These are phyloP conservation scores for Pseudomugil gertrudae DNA, from an alignment of 2,797 vertebrate species.

Conservation along the genomic window DNA sequence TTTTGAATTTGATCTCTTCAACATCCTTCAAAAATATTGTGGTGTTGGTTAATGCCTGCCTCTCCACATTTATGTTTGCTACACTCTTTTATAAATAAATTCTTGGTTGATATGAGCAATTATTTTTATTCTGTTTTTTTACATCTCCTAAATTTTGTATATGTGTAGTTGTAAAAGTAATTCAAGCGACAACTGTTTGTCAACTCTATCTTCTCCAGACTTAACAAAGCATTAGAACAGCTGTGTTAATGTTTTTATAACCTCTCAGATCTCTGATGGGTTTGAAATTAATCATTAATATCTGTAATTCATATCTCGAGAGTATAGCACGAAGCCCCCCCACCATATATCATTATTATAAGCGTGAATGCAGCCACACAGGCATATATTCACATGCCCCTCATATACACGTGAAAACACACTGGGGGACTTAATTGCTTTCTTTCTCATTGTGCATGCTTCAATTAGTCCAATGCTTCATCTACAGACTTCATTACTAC, in stretches of 20 bases:
- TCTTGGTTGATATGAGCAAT: too few species aligned
- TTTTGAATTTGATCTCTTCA: too few species aligned
- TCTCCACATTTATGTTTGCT: too few species aligned
- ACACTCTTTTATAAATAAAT: too few species aligned
- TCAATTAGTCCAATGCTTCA: conserved; percentile 77
- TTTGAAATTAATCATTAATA: conserved; percentile 71
- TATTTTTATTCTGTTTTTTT: too few species aligned
- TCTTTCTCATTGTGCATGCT: conserved; percentile 67
- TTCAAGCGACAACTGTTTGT: not conserved
- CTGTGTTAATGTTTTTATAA: conserved; percentile 28
- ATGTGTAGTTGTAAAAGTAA: too few species aligned
- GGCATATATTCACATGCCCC: conserved; percentile 29
- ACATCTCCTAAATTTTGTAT: too few species aligned
- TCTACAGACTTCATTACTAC: conserved; percentile 78
- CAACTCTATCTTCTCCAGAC: not conserved
- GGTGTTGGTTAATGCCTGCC: too few species aligned
- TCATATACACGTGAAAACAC: conserved; percentile 40
- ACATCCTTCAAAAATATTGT: too few species aligned
- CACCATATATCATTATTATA: conserved; percentile 56
- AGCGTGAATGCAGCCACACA: conserved; percentile 23
- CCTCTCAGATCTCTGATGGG: conserved; percentile 44
- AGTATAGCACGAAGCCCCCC: conserved; percentile 16
- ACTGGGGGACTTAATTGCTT: conserved; percentile 73
- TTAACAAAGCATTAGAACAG: conserved; percentile 23
- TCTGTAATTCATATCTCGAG: conserved; percentile 56